phyloP scores from a whole-genome alignment of 2,888 invertebrate genomes.

The Hemithea aestivaria region DNA sequence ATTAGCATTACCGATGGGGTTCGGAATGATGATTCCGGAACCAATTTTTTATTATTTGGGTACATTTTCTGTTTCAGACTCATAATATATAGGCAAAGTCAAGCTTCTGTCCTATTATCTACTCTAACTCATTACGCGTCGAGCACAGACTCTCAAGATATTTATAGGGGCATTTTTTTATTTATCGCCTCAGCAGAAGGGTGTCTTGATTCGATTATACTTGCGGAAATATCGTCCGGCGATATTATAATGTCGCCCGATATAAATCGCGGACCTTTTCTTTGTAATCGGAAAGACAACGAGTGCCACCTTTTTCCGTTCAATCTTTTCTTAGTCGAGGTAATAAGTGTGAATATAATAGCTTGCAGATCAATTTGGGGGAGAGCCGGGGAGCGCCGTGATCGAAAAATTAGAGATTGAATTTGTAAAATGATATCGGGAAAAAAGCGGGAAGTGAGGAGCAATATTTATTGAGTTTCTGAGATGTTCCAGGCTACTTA shows the following conservation, averaged over 20 bases:
- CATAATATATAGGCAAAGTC: conserved; percentile 1
- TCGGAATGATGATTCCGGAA: no score
- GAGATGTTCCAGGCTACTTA: conserved; percentile 8
- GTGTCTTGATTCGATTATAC: conserved; percentile 48
- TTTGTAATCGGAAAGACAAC: conserved; percentile 34
- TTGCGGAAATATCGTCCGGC: conserved; percentile 32
- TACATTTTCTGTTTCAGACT: no score
- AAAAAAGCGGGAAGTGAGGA: conserved; percentile 18
- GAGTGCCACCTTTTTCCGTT: conserved; percentile 27
- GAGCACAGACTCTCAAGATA: conserved; percentile 49
- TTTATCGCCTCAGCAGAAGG: conserved; percentile 52
- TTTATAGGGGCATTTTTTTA: conserved; percentile 54
- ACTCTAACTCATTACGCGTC: conserved; percentile 59
- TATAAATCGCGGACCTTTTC: conserved; percentile 42
- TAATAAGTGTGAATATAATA: conserved; percentile 31
- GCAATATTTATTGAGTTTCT: conserved; percentile 18
- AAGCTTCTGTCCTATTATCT: conserved; percentile 2
- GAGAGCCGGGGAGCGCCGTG: conserved; percentile 20
- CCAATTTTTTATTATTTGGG: no score
- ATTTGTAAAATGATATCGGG: conserved; percentile 30
- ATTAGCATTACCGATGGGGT: no score
- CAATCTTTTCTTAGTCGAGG: conserved; percentile 24
- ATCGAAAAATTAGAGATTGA: conserved; percentile 30
- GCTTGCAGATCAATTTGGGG: conserved; percentile 26
- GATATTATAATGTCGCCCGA: conserved; percentile 40